Conservation (phyloP, 2,113 vertebrate species). For the Lampris incognitus region DNA sequence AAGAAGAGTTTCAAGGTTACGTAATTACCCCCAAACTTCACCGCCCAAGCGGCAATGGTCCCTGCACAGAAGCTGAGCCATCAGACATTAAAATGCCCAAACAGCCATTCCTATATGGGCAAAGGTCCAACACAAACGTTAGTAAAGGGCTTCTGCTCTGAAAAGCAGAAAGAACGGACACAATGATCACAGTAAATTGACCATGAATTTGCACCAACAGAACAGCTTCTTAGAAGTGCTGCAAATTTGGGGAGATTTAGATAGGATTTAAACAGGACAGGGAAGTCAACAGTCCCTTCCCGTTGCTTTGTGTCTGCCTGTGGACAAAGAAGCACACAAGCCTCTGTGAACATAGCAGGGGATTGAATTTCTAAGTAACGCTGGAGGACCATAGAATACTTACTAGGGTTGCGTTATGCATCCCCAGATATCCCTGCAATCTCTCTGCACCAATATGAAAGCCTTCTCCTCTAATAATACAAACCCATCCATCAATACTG, state of each 20-base stretch:
- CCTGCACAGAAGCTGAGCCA: constrained; percentile 32
- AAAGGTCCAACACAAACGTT: constrained; percentile 42
- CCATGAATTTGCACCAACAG: constrained; percentile 54
- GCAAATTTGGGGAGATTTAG: constrained; percentile 55
- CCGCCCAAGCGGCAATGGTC: constrained; percentile 28
- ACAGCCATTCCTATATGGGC: constrained; percentile 15
- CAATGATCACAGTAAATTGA: constrained; percentile 44
- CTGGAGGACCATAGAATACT: constrained; percentile 53
- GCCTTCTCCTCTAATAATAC: constrained; percentile 53
- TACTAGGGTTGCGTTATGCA: constrained; percentile 60
- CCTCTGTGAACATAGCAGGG: constrained; percentile 50
- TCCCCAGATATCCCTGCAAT: constrained; percentile 57
- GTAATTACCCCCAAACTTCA: constrained; percentile 42
- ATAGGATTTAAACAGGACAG: constrained; percentile 47
- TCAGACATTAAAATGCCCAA: constrained; percentile 34
- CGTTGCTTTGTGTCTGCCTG: constrained; percentile 24
- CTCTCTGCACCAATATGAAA: constrained; percentile 51
- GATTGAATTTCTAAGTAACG: constrained; percentile 60
- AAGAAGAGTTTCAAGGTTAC: constrained; percentile 57
- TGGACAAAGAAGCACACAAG: constrained; percentile 41
- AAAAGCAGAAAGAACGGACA: constrained; percentile 23
- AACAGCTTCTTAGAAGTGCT: constrained; percentile 46
- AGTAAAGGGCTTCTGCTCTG: constrained; percentile 3
- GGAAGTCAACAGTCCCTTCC: constrained; percentile 55
- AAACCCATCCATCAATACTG: constrained; percentile 74